Evolutionary conservation across 2,888 invertebrate species (phyloP), one percentile per base, ranked within the genome.

Genomic region (Drosophila aldrichi): DNA sequence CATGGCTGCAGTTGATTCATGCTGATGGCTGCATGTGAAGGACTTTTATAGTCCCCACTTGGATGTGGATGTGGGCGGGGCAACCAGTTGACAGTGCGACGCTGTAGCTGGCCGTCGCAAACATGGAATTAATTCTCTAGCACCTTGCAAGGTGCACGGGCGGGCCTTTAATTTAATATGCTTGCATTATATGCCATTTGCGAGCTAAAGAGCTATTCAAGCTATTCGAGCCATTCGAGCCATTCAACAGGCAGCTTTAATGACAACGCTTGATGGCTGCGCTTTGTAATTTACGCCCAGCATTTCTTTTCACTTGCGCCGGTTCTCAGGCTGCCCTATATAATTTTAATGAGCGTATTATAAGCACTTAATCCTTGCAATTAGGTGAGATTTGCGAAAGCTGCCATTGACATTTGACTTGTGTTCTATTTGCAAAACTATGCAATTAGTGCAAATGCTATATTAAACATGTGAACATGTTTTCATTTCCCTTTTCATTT

Each of bases 321-420:
- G 22, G 44, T 57, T 57, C 57, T 57, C 46, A 63, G 25, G 40
- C 46, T 29, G 41, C 41, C 20, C 12, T 18, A 16, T 46, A 41
- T 41, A 55, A 41, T 55, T 55, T 55, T 32, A 51, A 55, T 44
- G n/a, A 20, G 18, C 8, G 9, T 14, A 62, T 52, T n/a, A 7
- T 38, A 22, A 20, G 52, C 22, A 38, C 36, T 56, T 52, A 22
- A 43, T 25, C 20, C 38, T 12, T 36, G 41, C 51, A 70, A 68
- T 74, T 82, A 68, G 64, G 58, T 81, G 74, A 56, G 70, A 79
- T 75, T 77, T 51, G 25, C 14, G 18, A 75, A 72, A 60, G 77
- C 72, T 81, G 81, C 59, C 43, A 18, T 58, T 79, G 79, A 83
- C 83, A 72, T 77, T 66, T 73, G 70, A 54, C 52, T 54, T 18